Conservation (phyloP, 1,140 invertebrate genomes). For the Probaryconus sp. region DNA sequence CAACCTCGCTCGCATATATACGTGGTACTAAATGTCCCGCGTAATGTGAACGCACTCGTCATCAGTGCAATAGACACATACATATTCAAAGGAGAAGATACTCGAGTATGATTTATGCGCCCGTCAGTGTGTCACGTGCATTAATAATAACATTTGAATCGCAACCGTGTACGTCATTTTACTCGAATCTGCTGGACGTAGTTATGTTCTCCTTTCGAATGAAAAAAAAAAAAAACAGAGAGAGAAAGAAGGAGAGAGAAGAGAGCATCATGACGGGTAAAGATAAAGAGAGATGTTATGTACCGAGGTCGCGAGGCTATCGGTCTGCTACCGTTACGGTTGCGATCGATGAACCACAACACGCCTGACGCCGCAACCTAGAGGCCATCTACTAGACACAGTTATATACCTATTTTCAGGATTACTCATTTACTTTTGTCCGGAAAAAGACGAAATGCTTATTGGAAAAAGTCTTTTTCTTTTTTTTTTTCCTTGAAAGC, state of each 20-base stretch:
- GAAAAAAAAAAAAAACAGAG: background rate
- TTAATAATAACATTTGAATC: conserved; percentile 28
- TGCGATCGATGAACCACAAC: conserved; percentile 58
- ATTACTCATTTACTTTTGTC: conserved; percentile 19
- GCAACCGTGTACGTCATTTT: conserved; percentile 12
- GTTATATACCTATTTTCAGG: conserved; percentile 37
- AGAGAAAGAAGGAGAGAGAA: conserved; percentile 1
- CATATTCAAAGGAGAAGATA: no score
- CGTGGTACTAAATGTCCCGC: no score
- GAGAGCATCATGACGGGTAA: conserved; percentile 9
- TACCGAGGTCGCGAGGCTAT: conserved; percentile 48
- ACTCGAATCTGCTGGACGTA: conserved; percentile 23
- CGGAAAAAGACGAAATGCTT: no score
- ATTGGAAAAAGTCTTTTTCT: no score
- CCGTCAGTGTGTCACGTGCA: conserved; percentile 27
- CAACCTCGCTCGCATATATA: no score
- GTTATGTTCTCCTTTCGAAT: conserved; percentile 33
- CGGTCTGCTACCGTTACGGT: conserved; percentile 56
- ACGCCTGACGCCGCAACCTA: conserved; percentile 24
- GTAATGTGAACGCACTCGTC: background rate
- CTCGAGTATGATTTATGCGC: conserved; percentile 11
- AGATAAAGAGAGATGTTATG: conserved; percentile 12
- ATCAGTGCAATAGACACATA: no score
- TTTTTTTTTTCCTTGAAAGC: no score
- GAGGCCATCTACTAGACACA: conserved; percentile 49